A percentile compares a stretch with the other conserved stretches of the same genome.
These are phyloP conservation scores for Sebastes diaconus DNA, from an alignment of 2,797 vertebrate genomes.

Conservation along the genomic window DNA sequence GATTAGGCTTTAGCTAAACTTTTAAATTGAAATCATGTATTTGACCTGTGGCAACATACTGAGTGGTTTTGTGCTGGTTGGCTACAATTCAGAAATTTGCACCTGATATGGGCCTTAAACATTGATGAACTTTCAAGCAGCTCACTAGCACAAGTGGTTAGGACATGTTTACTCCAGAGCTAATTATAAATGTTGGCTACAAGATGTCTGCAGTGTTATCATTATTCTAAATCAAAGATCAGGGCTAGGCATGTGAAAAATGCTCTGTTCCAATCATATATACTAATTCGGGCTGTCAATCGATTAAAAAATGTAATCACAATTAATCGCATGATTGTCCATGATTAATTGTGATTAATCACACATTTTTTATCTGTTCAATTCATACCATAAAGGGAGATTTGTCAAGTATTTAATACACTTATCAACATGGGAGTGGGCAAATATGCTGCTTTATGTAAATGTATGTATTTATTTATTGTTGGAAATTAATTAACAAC, in stretches of 20 bases:
- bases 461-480: too few relatives aligned
- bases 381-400: fast-evolving
- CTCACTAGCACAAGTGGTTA: slow-evolving; percentile 19
- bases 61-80: slow-evolving; percentile 29
- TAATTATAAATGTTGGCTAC: slow-evolving; percentile 44
- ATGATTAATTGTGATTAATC: too few relatives aligned
- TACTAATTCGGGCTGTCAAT: too few relatives aligned
- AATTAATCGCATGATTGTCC: too few relatives aligned
- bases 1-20: not conserved
- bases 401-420: too few relatives aligned
- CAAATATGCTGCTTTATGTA: too few relatives aligned
- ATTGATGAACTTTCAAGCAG: slow-evolving; percentile 48
- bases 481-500: too few relatives aligned
- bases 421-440: too few relatives aligned
- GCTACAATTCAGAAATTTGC: slow-evolving; percentile 22
- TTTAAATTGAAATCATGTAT: not conserved
- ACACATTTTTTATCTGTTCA: too few relatives aligned
- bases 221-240: slow-evolving; percentile 1
- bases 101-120: slow-evolving; percentile 43
- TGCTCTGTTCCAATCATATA: not conserved
- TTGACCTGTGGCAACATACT: slow-evolving; percentile 3
- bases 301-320: too few relatives aligned
- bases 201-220: slow-evolving; percentile 11
- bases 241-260: not conserved
- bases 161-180: slow-evolving; percentile 53